A percentile compares a stretch with the other conserved stretches of the same genome.
phyloP scores from a whole-genome alignment of 2,888 invertebrate species.

The Chydorus sphaericus region DNA sequence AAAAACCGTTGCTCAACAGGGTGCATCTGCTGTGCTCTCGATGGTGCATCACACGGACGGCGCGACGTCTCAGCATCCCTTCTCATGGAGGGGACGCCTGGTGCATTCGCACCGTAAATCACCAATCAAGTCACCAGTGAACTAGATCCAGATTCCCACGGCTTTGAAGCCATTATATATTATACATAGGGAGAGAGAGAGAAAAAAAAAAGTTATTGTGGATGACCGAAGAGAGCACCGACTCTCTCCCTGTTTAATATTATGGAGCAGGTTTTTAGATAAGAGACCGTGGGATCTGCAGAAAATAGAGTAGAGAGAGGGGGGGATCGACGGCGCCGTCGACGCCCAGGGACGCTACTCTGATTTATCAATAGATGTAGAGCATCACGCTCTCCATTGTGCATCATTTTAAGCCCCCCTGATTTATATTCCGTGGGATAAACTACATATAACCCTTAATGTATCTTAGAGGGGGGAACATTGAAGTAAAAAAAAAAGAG shows the following conservation, averaged over 20 bases:
- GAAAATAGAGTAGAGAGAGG: background rate
- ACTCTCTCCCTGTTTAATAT: no score
- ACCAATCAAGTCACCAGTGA: background rate
- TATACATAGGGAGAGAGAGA: background rate
- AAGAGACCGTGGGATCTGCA: constrained; percentile 1
- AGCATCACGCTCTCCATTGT: no score
- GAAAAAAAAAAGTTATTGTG: background rate
- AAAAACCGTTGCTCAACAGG: no score
- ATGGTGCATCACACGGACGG: background rate
- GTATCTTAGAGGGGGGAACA: no score
- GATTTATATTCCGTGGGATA: constrained; percentile 8
- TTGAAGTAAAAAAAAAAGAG: no score
- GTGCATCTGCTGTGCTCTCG: background rate
- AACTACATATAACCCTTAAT: no score
- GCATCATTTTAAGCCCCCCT: no score
- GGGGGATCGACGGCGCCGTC: background rate
- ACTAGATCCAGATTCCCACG: no score
- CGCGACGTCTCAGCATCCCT: background rate
- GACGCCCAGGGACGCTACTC: constrained; percentile 5
- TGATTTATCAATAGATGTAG: no score
- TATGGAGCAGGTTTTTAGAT: background rate
- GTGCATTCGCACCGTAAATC: constrained; percentile 3
- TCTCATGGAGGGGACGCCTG: background rate
- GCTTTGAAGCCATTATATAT: no score
- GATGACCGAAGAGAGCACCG: no score